Evolutionary conservation across 2,888 invertebrate species (phyloP).

Genomic region (Scaptomyza tumidula): DNA sequence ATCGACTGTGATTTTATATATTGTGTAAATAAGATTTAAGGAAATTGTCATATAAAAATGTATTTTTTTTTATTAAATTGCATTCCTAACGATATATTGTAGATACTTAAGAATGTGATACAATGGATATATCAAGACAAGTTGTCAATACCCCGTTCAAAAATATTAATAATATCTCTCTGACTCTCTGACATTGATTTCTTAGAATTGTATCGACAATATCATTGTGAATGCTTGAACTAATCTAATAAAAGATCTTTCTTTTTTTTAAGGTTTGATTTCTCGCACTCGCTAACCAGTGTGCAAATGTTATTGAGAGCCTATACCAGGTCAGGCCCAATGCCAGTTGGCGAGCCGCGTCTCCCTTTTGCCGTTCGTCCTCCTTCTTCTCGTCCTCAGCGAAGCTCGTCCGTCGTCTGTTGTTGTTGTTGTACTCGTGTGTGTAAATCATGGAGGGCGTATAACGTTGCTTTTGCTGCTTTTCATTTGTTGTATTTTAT

Average conservation of each 20-base stretch:
- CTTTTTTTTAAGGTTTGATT: background rate
- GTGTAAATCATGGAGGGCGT: conserved; percentile 79
- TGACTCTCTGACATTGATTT: too few species aligned
- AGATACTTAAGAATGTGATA: too few species aligned
- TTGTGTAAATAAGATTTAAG: too few species aligned
- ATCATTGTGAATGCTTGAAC: too few species aligned
- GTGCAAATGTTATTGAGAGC: conserved; percentile 31
- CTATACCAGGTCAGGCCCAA: conserved; percentile 49
- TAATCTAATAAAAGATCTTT: background rate
- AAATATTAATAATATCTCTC: too few species aligned
- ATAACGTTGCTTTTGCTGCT: conserved; percentile 78
- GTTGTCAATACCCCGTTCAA: too few species aligned
- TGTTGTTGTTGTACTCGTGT: conserved; percentile 27
- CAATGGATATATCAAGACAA: too few species aligned
- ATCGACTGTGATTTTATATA: too few species aligned
- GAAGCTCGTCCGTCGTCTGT: conserved; percentile 4
- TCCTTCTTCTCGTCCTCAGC: conserved; percentile 5
- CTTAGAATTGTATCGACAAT: too few species aligned
- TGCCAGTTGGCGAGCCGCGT: conserved; percentile 29
- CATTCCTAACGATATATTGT: too few species aligned
- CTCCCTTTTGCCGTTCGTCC: conserved; percentile 8
- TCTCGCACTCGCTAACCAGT: conserved; percentile 7
- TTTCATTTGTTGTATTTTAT: conserved; percentile 81
- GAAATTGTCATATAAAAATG: too few species aligned
- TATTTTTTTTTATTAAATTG: too few species aligned